Evolutionary conservation across 2,113 vertebrate genomes (phyloP).

Genomic region (Archilochus colubris): DNA sequence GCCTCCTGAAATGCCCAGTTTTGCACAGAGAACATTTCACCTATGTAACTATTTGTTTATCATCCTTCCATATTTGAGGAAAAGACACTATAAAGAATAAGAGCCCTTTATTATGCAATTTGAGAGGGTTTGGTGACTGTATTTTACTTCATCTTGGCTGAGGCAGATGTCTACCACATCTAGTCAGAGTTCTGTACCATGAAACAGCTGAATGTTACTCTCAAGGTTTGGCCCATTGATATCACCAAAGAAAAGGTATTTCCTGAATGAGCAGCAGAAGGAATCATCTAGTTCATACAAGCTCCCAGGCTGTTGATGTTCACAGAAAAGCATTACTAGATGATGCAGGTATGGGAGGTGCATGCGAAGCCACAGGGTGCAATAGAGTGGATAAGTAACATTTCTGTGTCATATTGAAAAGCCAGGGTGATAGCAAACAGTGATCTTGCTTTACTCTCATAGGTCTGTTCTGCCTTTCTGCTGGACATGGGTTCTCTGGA

Average conservation of each 20-base stretch:
- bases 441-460: background rate
- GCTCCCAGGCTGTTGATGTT: background rate
- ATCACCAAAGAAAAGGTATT: background rate
- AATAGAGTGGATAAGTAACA: background rate
- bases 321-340: slow-evolving; percentile 54
- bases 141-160: background rate
- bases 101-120: background rate
- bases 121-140: background rate
- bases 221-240: background rate
- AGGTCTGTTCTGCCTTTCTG: background rate
- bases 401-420: background rate
- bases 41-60: background rate
- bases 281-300: background rate
- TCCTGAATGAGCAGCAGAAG: background rate
- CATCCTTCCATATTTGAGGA: background rate
- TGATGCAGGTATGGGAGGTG: background rate
- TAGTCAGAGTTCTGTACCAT: background rate
- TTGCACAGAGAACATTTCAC: background rate
- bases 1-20: background rate
- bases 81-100: background rate
- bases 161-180: background rate
- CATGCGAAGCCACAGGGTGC: background rate
- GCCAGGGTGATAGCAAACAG: background rate
- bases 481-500: background rate
- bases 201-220: background rate